Conservation (phyloP, 1,140 invertebrate genomes). For the Dysdera silvatica region DNA sequence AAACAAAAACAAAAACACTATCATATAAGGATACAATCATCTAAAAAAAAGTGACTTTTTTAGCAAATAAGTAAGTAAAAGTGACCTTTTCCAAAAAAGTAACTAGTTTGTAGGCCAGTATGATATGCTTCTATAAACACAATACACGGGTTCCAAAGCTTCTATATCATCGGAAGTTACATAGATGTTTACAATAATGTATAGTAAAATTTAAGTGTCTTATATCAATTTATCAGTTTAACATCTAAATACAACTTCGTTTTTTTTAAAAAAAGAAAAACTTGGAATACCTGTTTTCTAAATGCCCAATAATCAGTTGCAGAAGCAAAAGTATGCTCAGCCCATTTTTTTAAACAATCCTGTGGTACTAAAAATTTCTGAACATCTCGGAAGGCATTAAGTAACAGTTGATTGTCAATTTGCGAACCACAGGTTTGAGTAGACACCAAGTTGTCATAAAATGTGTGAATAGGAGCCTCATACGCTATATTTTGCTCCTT, state of each 20-base stretch:
- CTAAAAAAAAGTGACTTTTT: too few species aligned
- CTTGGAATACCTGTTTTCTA: conserved; percentile 70
- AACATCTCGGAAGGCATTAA: conserved; percentile 81
- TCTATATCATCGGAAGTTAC: too few species aligned
- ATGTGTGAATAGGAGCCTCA: conserved; percentile 76
- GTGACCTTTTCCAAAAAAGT: too few species aligned
- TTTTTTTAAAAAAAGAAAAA: too few species aligned
- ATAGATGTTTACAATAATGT: conserved; percentile 7
- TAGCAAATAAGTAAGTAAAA: too few species aligned
- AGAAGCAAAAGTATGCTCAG: conserved; percentile 70
- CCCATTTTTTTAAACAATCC: conserved; percentile 82
- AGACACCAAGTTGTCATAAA: conserved; percentile 82
- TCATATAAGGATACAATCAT: too few species aligned
- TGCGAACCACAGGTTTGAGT: conserved; percentile 77
- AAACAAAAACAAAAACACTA: too few species aligned
- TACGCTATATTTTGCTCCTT: conserved; percentile 69
- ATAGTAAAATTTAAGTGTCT: background rate
- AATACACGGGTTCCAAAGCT: too few species aligned
- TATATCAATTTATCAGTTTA: too few species aligned
- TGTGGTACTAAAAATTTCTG: conserved; percentile 81
- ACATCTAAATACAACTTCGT: too few species aligned
- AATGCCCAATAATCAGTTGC: conserved; percentile 97
- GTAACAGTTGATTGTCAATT: conserved; percentile 78
- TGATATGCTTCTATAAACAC: too few species aligned
- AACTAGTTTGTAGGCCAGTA: too few species aligned